Evolutionary conservation across 2,113 vertebrate genomes (phyloP).

Genomic region (Furnarius figulus): DNA sequence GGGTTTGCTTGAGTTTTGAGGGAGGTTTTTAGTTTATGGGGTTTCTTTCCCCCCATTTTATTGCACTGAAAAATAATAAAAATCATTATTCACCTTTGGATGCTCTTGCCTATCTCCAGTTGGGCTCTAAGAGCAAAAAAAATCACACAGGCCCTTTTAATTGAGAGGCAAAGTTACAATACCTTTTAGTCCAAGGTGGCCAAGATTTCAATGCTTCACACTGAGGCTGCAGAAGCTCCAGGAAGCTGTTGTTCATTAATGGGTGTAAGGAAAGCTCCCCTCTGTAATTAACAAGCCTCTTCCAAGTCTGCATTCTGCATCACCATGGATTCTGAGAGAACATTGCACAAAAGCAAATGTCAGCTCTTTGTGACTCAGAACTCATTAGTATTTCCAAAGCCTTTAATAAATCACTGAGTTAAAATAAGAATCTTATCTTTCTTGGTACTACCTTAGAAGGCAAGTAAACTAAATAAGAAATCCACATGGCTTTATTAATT

Average conservation of each 20-base stretch:
- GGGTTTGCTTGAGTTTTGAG: not conserved
- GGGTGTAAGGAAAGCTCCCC: not conserved
- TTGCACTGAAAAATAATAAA: not conserved
- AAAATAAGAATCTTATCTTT: not conserved
- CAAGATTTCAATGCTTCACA: not conserved
- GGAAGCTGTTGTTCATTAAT: conserved; percentile 11
- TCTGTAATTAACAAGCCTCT: not conserved
- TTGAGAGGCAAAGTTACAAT: not conserved
- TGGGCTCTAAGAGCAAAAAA: not conserved
- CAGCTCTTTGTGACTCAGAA: conserved; percentile 16
- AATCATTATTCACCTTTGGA: not conserved
- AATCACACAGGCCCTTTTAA: not conserved
- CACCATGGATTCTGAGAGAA: not conserved
- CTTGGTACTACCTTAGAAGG: not conserved
- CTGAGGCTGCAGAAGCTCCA: not conserved
- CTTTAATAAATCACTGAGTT: not conserved
- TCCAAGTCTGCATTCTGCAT: not conserved
- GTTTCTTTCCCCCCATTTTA: rapidly evolving
- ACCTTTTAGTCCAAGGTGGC: not conserved
- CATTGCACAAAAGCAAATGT: conserved; percentile 9
- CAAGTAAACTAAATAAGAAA: not conserved
- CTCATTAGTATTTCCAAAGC: not conserved
- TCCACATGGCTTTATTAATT: not conserved
- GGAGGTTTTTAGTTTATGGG: not conserved
- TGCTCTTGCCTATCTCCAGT: not conserved